Evolutionary conservation across 2,113 vertebrate genomes (phyloP).

Genomic region (Phainopepla nitens): DNA sequence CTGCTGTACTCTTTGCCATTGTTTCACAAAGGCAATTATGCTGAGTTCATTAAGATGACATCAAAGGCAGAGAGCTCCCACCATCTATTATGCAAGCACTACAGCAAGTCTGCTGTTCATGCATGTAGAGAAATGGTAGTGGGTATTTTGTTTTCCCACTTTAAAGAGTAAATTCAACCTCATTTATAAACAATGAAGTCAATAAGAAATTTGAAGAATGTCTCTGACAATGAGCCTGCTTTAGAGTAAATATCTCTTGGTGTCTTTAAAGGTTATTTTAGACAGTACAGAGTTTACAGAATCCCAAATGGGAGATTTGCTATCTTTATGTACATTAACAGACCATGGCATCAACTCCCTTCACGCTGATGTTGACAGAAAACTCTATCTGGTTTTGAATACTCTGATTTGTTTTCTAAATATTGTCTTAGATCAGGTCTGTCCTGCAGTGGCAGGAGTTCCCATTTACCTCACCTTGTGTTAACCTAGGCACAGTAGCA

Average conservation of each 20-base stretch:
- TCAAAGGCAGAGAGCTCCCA: neutral
- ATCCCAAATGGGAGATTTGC: neutral
- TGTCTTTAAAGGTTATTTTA: neutral
- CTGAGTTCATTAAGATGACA: neutral
- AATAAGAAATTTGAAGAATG: neutral
- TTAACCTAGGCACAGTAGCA: neutral
- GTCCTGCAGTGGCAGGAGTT: neutral
- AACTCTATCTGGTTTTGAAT: neutral
- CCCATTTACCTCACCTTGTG: neutral
- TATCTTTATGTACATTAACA: neutral
- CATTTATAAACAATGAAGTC: neutral
- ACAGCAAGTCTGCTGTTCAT: neutral
- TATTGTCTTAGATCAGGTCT: neutral
- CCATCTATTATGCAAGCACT: neutral
- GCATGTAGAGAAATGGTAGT: neutral
- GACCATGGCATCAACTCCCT: neutral
- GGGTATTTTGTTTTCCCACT: neutral
- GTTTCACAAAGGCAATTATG: neutral
- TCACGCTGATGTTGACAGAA: neutral
- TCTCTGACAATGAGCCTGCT: neutral
- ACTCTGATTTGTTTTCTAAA: neutral
- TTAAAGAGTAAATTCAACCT: neutral
- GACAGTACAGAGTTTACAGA: neutral
- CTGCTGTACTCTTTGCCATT: neutral
- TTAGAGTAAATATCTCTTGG: neutral